Percentiles rank a stretch among this genome's conserved stretches.
phyloP scores from a whole-genome alignment of 2,113 vertebrate species.

The Phylloscopus trochilus region DNA sequence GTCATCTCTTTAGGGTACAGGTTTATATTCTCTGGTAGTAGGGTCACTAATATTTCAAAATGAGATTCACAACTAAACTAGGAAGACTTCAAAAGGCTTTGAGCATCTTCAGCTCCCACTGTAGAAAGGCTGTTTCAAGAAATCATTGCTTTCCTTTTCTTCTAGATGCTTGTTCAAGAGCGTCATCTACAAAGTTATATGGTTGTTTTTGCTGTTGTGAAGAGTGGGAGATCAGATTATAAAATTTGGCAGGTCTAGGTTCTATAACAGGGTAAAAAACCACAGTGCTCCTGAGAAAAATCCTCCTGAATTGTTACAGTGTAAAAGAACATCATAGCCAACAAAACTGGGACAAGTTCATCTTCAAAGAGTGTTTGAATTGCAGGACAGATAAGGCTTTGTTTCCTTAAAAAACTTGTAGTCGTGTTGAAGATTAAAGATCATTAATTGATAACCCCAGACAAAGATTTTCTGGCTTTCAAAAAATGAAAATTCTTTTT shows the following conservation, averaged over 20 bases:
- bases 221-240: background rate
- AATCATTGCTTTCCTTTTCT: background rate
- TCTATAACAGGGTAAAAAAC: background rate
- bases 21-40: background rate
- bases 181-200: background rate
- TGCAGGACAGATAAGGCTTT: background rate
- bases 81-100: background rate
- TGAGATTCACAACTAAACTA: background rate
- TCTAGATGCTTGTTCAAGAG: background rate
- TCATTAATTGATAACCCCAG: background rate
- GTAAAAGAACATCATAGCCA: background rate
- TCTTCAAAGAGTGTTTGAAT: background rate
- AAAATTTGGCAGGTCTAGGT: background rate
- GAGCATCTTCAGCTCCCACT: background rate
- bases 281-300: background rate
- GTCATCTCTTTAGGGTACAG: background rate
- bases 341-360: background rate
- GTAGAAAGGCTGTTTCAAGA: background rate
- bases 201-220: background rate
- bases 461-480: background rate
- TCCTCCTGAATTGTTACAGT: background rate
- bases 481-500: background rate
- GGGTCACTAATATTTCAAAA: conserved; percentile 1
- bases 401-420: background rate
- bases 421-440: background rate